phyloP scores from a whole-genome alignment of 2,113 vertebrate species.

The Grammomys surdaster region DNA sequence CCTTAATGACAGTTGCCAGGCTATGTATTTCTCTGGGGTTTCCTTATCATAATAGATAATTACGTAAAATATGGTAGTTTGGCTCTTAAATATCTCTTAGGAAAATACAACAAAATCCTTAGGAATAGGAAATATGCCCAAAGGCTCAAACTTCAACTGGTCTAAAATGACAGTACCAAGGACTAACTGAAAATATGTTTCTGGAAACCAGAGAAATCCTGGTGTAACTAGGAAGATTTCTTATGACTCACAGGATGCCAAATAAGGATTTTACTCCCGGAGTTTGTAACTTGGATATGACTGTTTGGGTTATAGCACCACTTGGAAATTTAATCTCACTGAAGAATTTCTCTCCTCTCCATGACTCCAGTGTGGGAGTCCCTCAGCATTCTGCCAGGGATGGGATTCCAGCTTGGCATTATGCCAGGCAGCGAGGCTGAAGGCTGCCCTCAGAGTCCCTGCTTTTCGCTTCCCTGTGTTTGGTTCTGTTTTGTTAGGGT shows the following conservation, averaged over 20 bases:
- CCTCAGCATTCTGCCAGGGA: not conserved
- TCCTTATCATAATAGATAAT: not conserved
- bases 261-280: not conserved
- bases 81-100: conserved; percentile 37
- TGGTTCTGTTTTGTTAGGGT: not conserved
- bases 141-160: not conserved
- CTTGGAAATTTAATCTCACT: not conserved
- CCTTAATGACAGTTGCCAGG: not conserved
- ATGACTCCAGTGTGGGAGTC: not conserved
- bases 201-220: not conserved
- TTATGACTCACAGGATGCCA: not conserved
- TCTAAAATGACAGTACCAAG: not conserved
- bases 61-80: not conserved
- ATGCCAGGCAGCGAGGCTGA: not conserved
- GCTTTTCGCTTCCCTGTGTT: not conserved
- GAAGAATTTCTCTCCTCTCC: not conserved
- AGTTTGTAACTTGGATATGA: not conserved
- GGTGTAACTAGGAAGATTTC: not conserved
- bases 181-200: not conserved
- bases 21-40: not conserved
- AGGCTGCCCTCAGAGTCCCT: not conserved
- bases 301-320: not conserved
- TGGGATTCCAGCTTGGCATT: not conserved
- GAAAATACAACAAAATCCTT: not conserved
- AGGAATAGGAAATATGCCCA: not conserved